phyloP scores from a whole-genome alignment of 2,797 vertebrate genomes.

The Carapus acus region DNA sequence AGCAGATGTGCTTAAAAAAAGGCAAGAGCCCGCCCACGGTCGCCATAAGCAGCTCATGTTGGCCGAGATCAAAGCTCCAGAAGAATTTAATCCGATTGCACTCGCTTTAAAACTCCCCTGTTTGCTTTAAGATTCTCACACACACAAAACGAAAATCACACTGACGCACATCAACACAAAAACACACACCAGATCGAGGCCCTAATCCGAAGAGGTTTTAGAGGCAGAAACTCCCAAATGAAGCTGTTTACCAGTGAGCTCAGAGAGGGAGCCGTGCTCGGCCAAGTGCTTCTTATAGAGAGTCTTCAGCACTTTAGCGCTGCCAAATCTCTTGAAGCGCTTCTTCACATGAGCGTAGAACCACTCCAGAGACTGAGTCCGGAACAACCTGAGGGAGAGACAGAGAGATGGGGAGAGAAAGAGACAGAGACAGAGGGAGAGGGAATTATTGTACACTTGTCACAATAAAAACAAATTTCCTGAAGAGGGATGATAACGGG shows the following conservation, averaged over 20 bases:
- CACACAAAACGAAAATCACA: constrained; percentile 12
- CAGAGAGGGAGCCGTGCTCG: constrained; percentile 74
- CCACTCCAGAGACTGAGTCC: constrained; percentile 91
- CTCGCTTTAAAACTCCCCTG: constrained; percentile 12
- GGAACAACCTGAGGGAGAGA: constrained; percentile 74
- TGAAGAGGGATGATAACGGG: no score
- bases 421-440: background rate
- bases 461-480: no score
- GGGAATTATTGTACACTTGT: no score
- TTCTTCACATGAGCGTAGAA: constrained; percentile 92
- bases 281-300: constrained; percentile 85
- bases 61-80: constrained; percentile 28
- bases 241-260: constrained; percentile 72
- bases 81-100: constrained; percentile 29
- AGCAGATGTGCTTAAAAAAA: background rate
- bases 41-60: constrained; percentile 29
- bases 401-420: constrained; percentile 7
- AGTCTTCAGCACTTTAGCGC: constrained; percentile 93
- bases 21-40: constrained; percentile 16
- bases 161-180: background rate
- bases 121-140: constrained; percentile 11
- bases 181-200: background rate
- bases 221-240: background rate
- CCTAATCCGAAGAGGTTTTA: background rate
- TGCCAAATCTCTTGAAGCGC: constrained; percentile 93